Evolutionary conservation across 2,113 vertebrate species (phyloP), one percentile per base, ranked within the genome.

Genomic region (Xenopus laevis): DNA sequence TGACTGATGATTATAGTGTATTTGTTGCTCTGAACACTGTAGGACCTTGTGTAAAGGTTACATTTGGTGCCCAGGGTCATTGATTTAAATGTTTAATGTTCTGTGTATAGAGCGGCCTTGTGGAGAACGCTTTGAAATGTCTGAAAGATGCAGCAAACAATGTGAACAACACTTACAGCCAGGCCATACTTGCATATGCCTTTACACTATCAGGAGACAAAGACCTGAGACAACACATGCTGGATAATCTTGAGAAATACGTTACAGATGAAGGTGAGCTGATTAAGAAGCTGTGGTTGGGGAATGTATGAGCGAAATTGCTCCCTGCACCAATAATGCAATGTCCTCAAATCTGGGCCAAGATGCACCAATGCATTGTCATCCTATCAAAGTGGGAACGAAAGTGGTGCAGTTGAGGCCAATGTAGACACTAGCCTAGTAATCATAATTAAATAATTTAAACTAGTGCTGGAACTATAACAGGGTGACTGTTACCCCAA

Each of bases 121-220:
- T 77, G 59, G 65, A 70, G 27, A 15, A 77, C 16, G 59, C 66
- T 20, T 45, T 64, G 67, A 57, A 7, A 18, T 77, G 66, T 52
- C 23, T 77, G 1, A 77, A 18, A 27, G 57, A 58, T 13, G 46
- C 30, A n/a, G 47, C 30, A 45, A 30, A 68, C 45, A 70, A 12
- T 18, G 67, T 17, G 23, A 65, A 7, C 23, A 15, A 20, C 4
- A 9, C 11, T 15, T 18, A 70, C 11, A 64, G n/a, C 1, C 18
- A 57, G 20, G 58, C 67, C 10, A 27, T 70, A 7, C 10, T 77
- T 27, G 74, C 74, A 4, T 77, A 77, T 57, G 67, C 18, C 15
- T 70, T 77, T 21, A 57, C 74, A 1, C 21, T 77, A 13, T 63
- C 67, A n/a, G 74, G 59, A 46, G 74, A 77, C 59, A 27, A 2